A percentile compares a stretch with the other conserved stretches of the same genome.
Evolutionary conservation across 1,140 invertebrate species (phyloP).

Genomic region (Drosophila novamexicana): DNA sequence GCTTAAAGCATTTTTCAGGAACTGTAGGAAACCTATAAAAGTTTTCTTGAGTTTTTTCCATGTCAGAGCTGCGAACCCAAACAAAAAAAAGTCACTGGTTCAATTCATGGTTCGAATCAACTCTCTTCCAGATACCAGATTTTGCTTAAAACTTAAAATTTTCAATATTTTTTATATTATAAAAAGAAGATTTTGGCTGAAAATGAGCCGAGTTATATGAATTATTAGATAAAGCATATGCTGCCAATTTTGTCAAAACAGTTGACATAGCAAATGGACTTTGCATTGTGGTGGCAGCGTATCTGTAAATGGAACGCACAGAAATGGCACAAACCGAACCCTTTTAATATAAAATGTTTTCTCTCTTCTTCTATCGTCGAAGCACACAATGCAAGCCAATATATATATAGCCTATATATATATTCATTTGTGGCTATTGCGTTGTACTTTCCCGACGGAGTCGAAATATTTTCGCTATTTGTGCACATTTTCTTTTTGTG

Average conservation of each 20-base stretch:
- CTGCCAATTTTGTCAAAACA: not conserved
- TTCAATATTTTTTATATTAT: too few species aligned
- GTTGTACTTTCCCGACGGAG: conserved; percentile 26
- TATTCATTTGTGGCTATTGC: conserved; percentile 31
- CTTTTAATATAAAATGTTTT: conserved; percentile 30
- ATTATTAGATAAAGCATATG: too few species aligned
- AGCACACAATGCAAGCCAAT: conserved; percentile 18
- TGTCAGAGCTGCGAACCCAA: too few species aligned
- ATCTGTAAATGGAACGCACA: not conserved
- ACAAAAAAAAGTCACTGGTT: too few species aligned
- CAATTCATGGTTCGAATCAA: too few species aligned
- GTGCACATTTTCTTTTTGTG: not conserved
- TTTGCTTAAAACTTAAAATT: too few species aligned
- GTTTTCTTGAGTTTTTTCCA: too few species aligned
- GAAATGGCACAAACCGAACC: conserved; percentile 32
- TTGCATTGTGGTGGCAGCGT: too few species aligned
- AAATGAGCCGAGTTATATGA: not conserved
- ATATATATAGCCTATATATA: conserved; percentile 11
- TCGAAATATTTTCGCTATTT: conserved; percentile 8
- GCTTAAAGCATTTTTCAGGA: too few species aligned
- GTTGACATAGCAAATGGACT: conserved; percentile 12
- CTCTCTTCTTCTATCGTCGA: conserved; percentile 6
- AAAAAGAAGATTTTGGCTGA: not conserved
- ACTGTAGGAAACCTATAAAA: too few species aligned
- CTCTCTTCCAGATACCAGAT: too few species aligned